These are phyloP conservation scores for Sericinus montela DNA, from an alignment of 2,888 invertebrate genomes.

Conservation along the genomic window DNA sequence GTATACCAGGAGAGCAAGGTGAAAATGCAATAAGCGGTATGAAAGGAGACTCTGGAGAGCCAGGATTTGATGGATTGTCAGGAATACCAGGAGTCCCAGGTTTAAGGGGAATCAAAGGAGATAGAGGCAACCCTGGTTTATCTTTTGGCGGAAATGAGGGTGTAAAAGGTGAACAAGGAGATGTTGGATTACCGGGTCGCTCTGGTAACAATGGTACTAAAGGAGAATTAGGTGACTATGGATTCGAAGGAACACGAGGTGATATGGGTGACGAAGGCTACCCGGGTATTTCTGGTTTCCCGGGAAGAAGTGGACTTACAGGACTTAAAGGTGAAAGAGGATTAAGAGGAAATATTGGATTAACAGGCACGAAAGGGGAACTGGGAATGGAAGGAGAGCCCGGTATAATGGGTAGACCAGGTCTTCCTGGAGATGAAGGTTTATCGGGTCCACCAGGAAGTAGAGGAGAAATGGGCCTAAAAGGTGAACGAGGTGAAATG, in stretches of 20 bases:
- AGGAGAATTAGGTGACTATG: conserved; percentile 79
- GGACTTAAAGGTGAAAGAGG: conserved; percentile 67
- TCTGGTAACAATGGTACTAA: conserved; percentile 69
- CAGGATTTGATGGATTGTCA: conserved; percentile 60
- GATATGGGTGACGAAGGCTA: conserved; percentile 69
- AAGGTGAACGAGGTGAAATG: conserved; percentile 68
- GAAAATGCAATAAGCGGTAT: conserved; percentile 81
- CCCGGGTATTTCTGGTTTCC: conserved; percentile 75
- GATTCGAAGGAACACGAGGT: conserved; percentile 72
- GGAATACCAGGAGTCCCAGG: conserved; percentile 53
- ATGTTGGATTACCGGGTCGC: conserved; percentile 72
- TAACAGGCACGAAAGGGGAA: conserved; percentile 52
- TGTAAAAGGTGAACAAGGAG: conserved; percentile 81
- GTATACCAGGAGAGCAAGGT: conserved; percentile 79
- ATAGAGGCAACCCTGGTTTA: conserved; percentile 77
- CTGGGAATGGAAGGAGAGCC: conserved; percentile 57
- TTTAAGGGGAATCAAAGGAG: conserved; percentile 76
- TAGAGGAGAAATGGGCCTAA: conserved; percentile 70
- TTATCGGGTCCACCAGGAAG: conserved; percentile 65
- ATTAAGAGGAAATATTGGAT: conserved; percentile 66
- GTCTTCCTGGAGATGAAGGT: conserved; percentile 77
- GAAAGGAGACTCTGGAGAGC: conserved; percentile 80
- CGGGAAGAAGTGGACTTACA: conserved; percentile 76
- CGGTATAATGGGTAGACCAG: conserved; percentile 75
- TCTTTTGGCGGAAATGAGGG: conserved; percentile 70